Conservation (phyloP, 2,888 invertebrate genomes). For the Nephrotoma appendiculata region DNA sequence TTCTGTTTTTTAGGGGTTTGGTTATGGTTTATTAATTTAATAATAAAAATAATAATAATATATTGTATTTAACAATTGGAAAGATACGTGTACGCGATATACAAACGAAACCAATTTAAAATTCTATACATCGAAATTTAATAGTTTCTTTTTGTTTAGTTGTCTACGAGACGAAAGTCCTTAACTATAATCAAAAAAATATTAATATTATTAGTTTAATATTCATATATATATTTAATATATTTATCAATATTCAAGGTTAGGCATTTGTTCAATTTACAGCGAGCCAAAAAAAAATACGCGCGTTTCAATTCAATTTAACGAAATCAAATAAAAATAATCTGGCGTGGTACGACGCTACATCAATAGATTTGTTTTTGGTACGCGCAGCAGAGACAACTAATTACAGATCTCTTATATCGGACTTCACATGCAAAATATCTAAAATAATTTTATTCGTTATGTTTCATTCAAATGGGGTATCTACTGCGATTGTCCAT, state of each 20-base stretch:
- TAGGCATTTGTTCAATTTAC: neutral
- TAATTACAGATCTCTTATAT: too few species aligned
- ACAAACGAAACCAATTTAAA: neutral
- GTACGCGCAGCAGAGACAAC: too few species aligned
- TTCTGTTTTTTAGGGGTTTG: neutral
- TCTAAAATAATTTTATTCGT: too few species aligned
- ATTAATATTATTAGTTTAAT: neutral
- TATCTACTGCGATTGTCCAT: too few species aligned
- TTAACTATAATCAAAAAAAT: neutral
- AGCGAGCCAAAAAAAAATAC: neutral
- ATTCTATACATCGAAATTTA: neutral
- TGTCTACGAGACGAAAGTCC: neutral
- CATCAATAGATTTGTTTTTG: neutral
- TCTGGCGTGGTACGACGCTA: neutral
- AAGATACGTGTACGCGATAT: neutral
- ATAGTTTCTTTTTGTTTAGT: neutral
- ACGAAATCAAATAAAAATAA: neutral
- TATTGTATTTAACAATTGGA: neutral
- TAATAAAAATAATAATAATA: too few species aligned
- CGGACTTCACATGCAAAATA: too few species aligned
- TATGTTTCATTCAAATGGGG: too few species aligned
- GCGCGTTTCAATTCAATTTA: neutral
- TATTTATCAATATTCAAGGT: neutral
- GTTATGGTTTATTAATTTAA: neutral
- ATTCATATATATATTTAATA: neutral